Evolutionary conservation across 1,140 invertebrate species (phyloP), one percentile per base, ranked within the genome.

Genomic region (Nasonia vitripennis): DNA sequence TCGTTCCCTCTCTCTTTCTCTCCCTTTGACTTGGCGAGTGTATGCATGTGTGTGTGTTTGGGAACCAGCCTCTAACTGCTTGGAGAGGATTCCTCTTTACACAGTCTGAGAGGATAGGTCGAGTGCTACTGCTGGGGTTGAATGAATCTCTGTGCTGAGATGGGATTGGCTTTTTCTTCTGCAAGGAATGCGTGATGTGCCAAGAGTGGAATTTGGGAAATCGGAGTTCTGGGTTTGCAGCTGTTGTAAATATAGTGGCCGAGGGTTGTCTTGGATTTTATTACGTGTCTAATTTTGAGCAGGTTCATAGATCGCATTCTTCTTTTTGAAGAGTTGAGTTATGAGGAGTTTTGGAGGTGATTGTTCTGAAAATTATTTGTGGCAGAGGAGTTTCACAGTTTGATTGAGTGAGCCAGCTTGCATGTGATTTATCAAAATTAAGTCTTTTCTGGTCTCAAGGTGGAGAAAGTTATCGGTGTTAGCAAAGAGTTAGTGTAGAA

Each of bases 1-100:
- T n/a, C 55, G n/a, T 62, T 83, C 55, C 75, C 14, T 78, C 37
- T 70, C 34, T 84, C 55, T 84, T 37, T 71, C 5, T 6, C 62
- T 70, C 45, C 62, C 31, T 10, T 45, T 41, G 31, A 37, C 67
- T 75, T 62, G 20, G 27, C 41, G 45, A 2, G 1, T 78, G 12
- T 78, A 74, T 67, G 75, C 78, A 23, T 48, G 34, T 37, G 34
- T 37, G 12, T 34, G 48, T 79, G 6, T 79, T n/a, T 78, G 48
- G 12, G n/a, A 71, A 71, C 27, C 68, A 71, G 55, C 2, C 55
- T 62, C 55, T 7, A 62, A 31, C 27, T 83, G 37, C 51, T 77
- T 78, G 74, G 11, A 23, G 70, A 83, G 23, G 45, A 70, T 41
- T 70, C 62, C 37, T 55, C 51, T 55, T 55, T 14, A 20, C 55